Evolutionary conservation across 2,888 invertebrate genomes (phyloP), one percentile per base, ranked within the genome.

Genomic region (Myopa tessellatipennis): DNA sequence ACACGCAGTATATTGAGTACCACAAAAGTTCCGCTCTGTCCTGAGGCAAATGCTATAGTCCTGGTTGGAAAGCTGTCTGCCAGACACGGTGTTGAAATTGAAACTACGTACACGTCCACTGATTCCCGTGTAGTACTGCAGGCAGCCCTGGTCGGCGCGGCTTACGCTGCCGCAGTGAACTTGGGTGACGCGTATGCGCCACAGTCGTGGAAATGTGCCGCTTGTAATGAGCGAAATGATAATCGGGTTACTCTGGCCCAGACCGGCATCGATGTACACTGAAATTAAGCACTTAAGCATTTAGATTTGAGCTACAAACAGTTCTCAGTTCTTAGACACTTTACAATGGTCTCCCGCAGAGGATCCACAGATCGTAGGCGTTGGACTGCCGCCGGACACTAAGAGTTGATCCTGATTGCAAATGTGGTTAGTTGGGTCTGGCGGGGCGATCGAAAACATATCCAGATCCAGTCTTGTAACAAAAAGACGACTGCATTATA

Each of bases 1-100:
- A 83, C 96, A 96, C 5, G 93, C 92, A 18, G 93, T 93, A 85
- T 96, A 96, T 84, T 95, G 95, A 68, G 96, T 94, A 0, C 95
- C 94, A 83, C 96, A 97, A 86, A 96, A 96, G 87, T 96, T 96
- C 79, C 94, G 91, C 87, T 96, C 96, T 85, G 93, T 94, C 50
- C 96, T 90, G 61, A 96, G 91, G 87, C 96, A 97, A 80, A 96
- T 93, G 81, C 95, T 94, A 87, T 97, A 97, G 88, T 96, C 96
- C 87, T 96, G 96, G 88, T 96, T 96, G 77, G 96, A 95, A 26
- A 96, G 91, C 85, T 96, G 95, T 3, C 94, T 90, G 0, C 96
- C 96, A 0, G 91, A 91, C 0, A 90, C 90, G 0, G 94, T 92
- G 82, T 96, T 95, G 86, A 94, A 97, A 89, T 97, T 97, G 89